A percentile compares a stretch with the other conserved stretches of the same genome.
Evolutionary conservation across 1,140 invertebrate species (phyloP).

Genomic region (Asbolus verrucosus): DNA sequence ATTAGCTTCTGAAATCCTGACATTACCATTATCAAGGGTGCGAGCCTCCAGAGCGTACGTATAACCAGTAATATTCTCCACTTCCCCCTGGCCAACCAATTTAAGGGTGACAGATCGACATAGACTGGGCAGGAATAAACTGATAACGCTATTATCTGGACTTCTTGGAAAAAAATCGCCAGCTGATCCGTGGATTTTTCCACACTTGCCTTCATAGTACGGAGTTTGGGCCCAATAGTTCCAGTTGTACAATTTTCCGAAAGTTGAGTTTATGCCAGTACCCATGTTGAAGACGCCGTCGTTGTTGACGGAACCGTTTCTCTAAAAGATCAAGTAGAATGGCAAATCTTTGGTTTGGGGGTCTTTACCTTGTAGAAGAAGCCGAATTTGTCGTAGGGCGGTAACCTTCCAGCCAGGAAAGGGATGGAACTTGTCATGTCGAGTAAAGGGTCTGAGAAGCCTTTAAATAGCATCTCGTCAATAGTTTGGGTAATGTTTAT

Average conservation of each 20-base stretch:
- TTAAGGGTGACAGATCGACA: conserved; percentile 69
- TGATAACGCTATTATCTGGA: conserved; percentile 70
- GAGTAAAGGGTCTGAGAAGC: conserved; percentile 79
- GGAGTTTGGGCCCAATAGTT: conserved; percentile 67
- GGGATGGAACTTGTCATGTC: conserved; percentile 71
- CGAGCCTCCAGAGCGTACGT: conserved; percentile 10
- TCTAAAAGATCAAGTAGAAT: conserved; percentile 64
- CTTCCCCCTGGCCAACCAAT: conserved; percentile 48
- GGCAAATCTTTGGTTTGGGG: background rate
- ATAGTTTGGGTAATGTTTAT: conserved; percentile 74
- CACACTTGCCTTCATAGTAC: conserved; percentile 65
- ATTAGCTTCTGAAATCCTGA: background rate
- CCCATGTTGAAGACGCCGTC: conserved; percentile 60
- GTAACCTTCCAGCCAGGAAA: conserved; percentile 68
- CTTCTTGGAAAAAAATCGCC: conserved; percentile 81
- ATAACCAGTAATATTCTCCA: conserved; percentile 9
- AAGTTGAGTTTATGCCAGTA: conserved; percentile 56
- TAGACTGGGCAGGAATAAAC: conserved; percentile 76
- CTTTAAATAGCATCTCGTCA: conserved; percentile 81
- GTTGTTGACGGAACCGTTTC: conserved; percentile 63
- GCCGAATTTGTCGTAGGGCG: conserved; percentile 78
- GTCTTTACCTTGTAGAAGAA: conserved; percentile 82
- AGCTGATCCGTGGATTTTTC: conserved; percentile 71
- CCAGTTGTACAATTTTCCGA: conserved; percentile 70
- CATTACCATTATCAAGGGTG: conserved; percentile 28